A percentile compares a stretch with the other conserved stretches of the same genome.
Conservation (phyloP, 1,140 invertebrate species). For the Subanguina moxae region DNA sequence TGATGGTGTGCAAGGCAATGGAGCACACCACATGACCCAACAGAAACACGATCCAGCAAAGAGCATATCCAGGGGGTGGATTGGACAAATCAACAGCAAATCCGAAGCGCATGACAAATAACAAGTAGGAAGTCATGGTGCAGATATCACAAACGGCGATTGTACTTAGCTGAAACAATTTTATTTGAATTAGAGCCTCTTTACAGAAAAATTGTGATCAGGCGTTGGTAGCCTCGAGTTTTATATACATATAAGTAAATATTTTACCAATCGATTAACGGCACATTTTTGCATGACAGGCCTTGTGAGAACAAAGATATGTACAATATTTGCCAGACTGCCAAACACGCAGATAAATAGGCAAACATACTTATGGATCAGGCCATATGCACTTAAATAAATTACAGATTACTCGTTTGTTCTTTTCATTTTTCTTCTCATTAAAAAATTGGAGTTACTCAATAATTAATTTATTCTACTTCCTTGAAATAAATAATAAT, state of each 20-base stretch:
- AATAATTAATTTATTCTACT: not conserved
- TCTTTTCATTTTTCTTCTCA: conserved; percentile 8
- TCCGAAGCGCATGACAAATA: conserved; percentile 46
- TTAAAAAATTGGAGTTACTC: conserved; percentile 7
- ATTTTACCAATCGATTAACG: conserved; percentile 44
- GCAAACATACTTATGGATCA: conserved; percentile 43
- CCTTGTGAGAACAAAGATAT: conserved; percentile 41
- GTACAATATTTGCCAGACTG: conserved; percentile 37
- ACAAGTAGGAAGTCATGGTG: conserved; percentile 47
- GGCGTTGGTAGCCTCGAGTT: too few species aligned
- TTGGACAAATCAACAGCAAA: conserved; percentile 40
- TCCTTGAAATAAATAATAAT: not conserved
- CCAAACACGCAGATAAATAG: conserved; percentile 48
- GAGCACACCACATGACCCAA: conserved; percentile 41
- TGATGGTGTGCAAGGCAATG: conserved; percentile 51
- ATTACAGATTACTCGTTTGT: conserved; percentile 11
- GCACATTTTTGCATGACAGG: conserved; percentile 49
- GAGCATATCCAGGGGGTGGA: conserved; percentile 42
- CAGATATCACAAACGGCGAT: conserved; percentile 49
- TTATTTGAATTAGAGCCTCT: not conserved
- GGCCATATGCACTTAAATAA: conserved; percentile 44
- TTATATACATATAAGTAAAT: too few species aligned
- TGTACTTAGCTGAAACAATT: conserved; percentile 26
- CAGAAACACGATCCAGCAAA: conserved; percentile 44
- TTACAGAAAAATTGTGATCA: too few species aligned